Base-by-base conservation (phyloP, 1,140 invertebrate species). In the Leptonema lineaticorne region DNA sequence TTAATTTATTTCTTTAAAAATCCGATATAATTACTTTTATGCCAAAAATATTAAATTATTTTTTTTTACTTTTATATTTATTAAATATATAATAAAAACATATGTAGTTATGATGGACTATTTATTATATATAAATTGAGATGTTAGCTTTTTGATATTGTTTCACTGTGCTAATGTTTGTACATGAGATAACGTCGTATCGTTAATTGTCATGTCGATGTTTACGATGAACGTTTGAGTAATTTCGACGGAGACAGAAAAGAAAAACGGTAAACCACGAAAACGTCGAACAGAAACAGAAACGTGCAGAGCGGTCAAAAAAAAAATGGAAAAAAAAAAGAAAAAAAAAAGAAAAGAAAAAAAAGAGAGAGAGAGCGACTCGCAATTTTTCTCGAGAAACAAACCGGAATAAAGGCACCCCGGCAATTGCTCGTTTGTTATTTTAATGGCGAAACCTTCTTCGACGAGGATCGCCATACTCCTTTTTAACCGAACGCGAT, bases 371-470 rank as follows among this genome's bases (percentile, higher is more conserved):
- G 1, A 30, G 20, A 8, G 18, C n/a, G 29, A 16, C 18, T 4
- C 22, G 33, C 28, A 14, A 62, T 62, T 41, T 26, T 18, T 62
- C 59, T 62, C n/a, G 33, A 50, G 37, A 26, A 24, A 20, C n/a
- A 2, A 64, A 28, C 63, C 37, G 24, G 63, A 64, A 64, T 64
- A 53, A 64, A 50, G 48, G 37, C 37, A 18, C 63, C 63, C 20
- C 11, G 46, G 41, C 37, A 14, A 24, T 46, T 24, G 28, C 63
- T 64, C 63, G 37, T 64, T 64, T 64, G 63, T 64, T 64, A 64
- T 64, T 64, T 48, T 64, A 53, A 64, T 50, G 48, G 63, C 20
- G 50, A 8, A 16, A 16, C 22, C n/a, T 46, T 16, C 22, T 27
- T 33, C 45, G 63, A 48, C 59, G 59, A 63, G 18, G 37, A 28